Evolutionary conservation across 2,797 vertebrate species (phyloP), one percentile per base, ranked within the genome.

Genomic region (Muraenolepis orangiensis): DNA sequence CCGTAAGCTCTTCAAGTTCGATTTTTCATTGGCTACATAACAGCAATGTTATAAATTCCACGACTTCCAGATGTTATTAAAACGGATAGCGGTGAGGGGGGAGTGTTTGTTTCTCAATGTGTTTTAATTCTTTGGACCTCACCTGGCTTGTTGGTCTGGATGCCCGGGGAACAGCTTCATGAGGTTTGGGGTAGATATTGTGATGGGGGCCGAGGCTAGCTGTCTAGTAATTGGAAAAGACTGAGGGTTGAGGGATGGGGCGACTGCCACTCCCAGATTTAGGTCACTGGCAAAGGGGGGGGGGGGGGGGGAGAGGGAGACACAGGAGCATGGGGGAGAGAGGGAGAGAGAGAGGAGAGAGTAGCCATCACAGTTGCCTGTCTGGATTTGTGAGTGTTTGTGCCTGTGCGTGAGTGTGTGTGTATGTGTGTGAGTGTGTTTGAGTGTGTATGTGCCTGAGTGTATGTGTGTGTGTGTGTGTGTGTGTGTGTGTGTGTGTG

Each of bases 201-300:
- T n/a, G n/a, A n/a, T n/a, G n/a, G n/a, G n/a, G n/a, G n/a, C n/a
- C n/a, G n/a, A n/a, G n/a, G n/a, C 84, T 85, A 87, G 86, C 89
- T 86, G 84, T 85, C 87, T 72, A 76, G 80, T 90, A 88, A 92
- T 90, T 90, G 87, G 85, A 89, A 92, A 88, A 87, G 88, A 90
- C 88, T 78, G 84, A 89, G 84, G 80, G 86, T 85, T 86, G 87
- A 83, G 85, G 73, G 80, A 84, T 86, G 84, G 85, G 87, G 84
- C 84, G 74, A 76, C 75, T 77, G 80, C 40, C n/a, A 81, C 81
- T 74, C 75, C 78, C 73, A 74, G 57, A 40, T 23, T 57, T 31
- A 18, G 67, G 32, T 51, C 42, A 26, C 31, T 23, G 32, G 34
- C 30, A 31, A 3, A 4, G 23, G 74, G 66, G 66, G 77, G 74